Percentiles rank a stretch among this genome's conserved stretches.
Conservation (phyloP, 2,888 invertebrate genomes). For the Drosophila meridiana region DNA sequence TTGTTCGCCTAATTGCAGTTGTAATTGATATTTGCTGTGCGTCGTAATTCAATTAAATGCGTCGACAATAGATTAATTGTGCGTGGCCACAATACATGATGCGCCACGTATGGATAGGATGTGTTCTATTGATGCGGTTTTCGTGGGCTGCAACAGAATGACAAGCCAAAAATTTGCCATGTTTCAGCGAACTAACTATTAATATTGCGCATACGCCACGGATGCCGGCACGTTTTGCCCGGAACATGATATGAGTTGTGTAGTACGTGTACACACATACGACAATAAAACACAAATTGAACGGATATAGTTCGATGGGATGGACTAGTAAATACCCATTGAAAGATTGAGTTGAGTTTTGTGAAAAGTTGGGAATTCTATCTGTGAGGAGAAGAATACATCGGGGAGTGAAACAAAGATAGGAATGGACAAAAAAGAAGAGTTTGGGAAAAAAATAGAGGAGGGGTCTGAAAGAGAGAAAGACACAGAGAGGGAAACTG, state of each 20-base stretch:
- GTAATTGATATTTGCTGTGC: conserved; percentile 73
- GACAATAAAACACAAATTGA: conserved; percentile 10
- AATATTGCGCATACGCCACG: conserved; percentile 69
- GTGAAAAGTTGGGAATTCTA: too few species aligned
- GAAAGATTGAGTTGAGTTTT: neutral
- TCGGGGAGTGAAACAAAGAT: too few species aligned
- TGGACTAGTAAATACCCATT: neutral
- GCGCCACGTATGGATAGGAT: conserved; percentile 1
- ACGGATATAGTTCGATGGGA: neutral
- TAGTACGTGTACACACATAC: conserved; percentile 42
- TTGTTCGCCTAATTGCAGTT: conserved; percentile 71
- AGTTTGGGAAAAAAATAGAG: too few species aligned
- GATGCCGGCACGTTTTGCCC: conserved; percentile 63
- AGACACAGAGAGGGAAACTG: too few species aligned
- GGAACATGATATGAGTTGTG: conserved; percentile 68
- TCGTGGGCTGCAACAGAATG: conserved; percentile 67
- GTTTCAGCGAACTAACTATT: conserved; percentile 29
- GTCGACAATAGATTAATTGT: conserved; percentile 74
- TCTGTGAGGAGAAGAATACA: too few species aligned
- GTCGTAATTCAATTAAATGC: conserved; percentile 70
- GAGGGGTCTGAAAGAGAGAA: too few species aligned
- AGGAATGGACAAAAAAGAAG: neutral
- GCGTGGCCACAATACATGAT: conserved; percentile 41
- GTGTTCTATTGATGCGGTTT: conserved; percentile 8
- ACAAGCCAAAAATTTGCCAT: conserved; percentile 54